Evolutionary conservation across 2,888 invertebrate genomes (phyloP), one percentile per base, ranked within the genome.

Genomic region (Poecilobothrus nobilitatus): DNA sequence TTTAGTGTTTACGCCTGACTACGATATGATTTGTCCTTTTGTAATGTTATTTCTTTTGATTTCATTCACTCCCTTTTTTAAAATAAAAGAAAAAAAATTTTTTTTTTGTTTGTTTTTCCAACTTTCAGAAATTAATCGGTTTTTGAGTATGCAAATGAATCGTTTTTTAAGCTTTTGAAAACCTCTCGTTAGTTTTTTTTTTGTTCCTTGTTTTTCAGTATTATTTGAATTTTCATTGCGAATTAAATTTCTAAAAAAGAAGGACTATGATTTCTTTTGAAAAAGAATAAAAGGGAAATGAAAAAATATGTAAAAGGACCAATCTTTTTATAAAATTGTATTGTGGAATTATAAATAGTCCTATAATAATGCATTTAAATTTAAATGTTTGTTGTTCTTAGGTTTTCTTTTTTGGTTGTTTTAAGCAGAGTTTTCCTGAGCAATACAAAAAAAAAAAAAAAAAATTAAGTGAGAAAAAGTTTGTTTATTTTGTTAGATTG

Each of bases 131-230:
- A 53, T 53, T 53, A 53, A 53, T 53, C 53, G 53, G 53, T 53
- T 53, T 53, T 53, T 53, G 53, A 53, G 18, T 53, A 53, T 53
- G 53, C 53, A 53, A 53, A 53, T 53, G 53, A 53, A 53, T 53
- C 7, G 53, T n/a, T 53, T 18, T 53, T 53, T 53, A 18, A 53
- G 53, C 18, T 18, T 53, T 15, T 53, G 53, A 53, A 53, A 9
- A 9, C 2, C 18, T n/a, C n/a, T 6, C 18, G 6, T 53, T 53
- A 18, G 1, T 53, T 53, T 53, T 53, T 37, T 9, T 53, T 15
- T 53, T 9, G 7, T n/a, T 53, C 3, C 5, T 27, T 27, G 27
- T 27, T 4, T 27, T 27, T 27, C 2, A 27, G 3, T 5, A 27
- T 27, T 53, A 53, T 53, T 53, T n/a, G 15, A 53, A 53, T 53